Evolutionary conservation across 1,140 invertebrate species (phyloP), one percentile per base, ranked within the genome.

Genomic region (Gonioctena quinquepunctata): DNA sequence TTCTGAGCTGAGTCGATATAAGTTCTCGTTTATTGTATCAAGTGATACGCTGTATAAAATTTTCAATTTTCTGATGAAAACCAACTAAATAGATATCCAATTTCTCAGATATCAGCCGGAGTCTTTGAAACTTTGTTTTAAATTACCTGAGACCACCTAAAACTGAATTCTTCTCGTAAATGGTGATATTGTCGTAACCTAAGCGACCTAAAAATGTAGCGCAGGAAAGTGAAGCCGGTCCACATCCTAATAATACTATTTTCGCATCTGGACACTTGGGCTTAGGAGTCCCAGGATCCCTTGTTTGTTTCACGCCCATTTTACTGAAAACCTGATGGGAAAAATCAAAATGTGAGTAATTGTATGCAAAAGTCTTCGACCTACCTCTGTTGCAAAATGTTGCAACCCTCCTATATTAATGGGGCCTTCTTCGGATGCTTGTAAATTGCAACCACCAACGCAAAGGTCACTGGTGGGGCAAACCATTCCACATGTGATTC

Each of bases 321-420:
- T 92, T 88, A 84, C 96, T 97, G 81, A 99, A 99, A 19, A 94
- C 86, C 93, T 95, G 76, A 18, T 80, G 80, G 33, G 5, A 70
- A n/a, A 49, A 13, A 48, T 66, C 16, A 21, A 49, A 25, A 33
- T 50, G 18, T 25, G 5, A 59, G 11, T 2, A 62, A 16, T 19
- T 48, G 16, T n/a, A 54, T 56, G 25, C 22, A 18, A 22, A 69
- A 54, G n/a, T 54, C 6, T 42, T 16, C 6, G 6, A 6, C 25
- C 1, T 64, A 96, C 94, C 79, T 99, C 96, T 21, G 94, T 94
- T 50, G 97, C 96, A 86, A 97, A 99, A 77, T 99, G 97, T 85
- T 99, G 97, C 5, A 99, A 86, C 0, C 97, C 97, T 0, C 97
- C 97, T 79, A 99, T 99, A 80, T 99, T 99, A 70, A 99, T 99